Percentiles rank a stretch among this genome's conserved stretches.
Conservation (phyloP, 2,888 invertebrate genomes). For the Trachelus troglodyta region DNA sequence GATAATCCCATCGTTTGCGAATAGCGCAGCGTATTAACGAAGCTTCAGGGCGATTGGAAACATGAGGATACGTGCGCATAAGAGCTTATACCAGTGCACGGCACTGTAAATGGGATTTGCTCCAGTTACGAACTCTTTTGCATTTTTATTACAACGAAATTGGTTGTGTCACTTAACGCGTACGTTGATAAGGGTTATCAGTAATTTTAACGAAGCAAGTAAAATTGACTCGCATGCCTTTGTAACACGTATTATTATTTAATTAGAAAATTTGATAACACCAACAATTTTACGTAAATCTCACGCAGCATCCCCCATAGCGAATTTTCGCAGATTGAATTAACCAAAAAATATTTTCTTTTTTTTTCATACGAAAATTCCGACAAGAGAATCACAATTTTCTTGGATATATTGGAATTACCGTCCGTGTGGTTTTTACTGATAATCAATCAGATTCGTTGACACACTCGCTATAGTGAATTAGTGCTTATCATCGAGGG, state of each 20-base stretch:
- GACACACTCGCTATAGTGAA: slow-evolving; percentile 2
- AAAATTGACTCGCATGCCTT: no score
- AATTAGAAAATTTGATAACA: no score
- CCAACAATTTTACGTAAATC: no score
- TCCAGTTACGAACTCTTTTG: slow-evolving; percentile 5
- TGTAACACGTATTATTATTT: no score
- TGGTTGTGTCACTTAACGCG: slow-evolving; percentile 8
- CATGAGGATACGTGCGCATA: slow-evolving; percentile 2
- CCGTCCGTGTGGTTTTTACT: slow-evolving; percentile 6
- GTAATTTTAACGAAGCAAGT: no score
- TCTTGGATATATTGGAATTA: neutral
- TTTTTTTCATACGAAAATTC: no score
- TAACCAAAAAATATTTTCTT: no score
- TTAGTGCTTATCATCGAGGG: neutral
- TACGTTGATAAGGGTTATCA: neutral
- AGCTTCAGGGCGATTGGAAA: neutral
- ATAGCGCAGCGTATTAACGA: slow-evolving; percentile 7
- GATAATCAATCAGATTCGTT: slow-evolving; percentile 20
- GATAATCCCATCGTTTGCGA: neutral
- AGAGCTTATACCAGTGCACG: slow-evolving; percentile 5
- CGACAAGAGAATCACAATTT: no score
- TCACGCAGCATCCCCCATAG: no score
- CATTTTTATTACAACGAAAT: slow-evolving; percentile 21
- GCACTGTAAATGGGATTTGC: no score
- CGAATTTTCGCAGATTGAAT: no score